A percentile compares a stretch with the other conserved stretches of the same genome.
Conservation (phyloP, 2,888 invertebrate species). For the Drosophila lutescens region DNA sequence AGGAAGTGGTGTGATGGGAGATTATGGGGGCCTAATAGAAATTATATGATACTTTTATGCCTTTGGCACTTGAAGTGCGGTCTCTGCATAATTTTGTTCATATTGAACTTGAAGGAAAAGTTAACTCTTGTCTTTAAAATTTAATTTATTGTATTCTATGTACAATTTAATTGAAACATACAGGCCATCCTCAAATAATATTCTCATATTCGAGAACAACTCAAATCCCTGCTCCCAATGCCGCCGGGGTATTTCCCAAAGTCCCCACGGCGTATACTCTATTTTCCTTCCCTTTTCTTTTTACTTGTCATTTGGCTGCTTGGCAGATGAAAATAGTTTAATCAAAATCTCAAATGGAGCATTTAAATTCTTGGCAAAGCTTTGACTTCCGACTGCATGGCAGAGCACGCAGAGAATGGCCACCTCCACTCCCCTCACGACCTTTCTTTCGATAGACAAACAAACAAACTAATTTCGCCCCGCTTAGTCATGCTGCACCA, state of each 20-base stretch:
- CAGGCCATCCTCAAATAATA: neutral
- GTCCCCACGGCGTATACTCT: slow-evolving; percentile 20
- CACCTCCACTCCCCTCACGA: neutral
- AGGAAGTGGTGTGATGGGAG: slow-evolving; percentile 16
- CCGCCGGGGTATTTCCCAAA: neutral
- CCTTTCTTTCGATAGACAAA: slow-evolving; percentile 53
- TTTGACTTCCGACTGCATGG: slow-evolving; percentile 36
- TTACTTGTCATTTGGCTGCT: slow-evolving; percentile 1
- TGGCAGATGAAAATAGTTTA: slow-evolving; percentile 63
- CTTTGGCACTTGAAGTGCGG: slow-evolving; percentile 1
- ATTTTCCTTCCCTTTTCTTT: slow-evolving; percentile 1
- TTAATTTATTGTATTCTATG: too few relatives aligned
- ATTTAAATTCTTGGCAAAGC: slow-evolving; percentile 68
- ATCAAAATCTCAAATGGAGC: slow-evolving; percentile 72
- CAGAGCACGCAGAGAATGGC: slow-evolving; percentile 14
- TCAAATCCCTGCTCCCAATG: neutral
- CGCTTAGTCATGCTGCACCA: slow-evolving; percentile 50
- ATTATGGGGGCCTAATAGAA: neutral
- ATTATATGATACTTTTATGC: slow-evolving; percentile 1
- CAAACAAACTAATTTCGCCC: slow-evolving; percentile 71
- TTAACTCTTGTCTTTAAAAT: too few relatives aligned
- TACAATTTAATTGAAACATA: neutral
- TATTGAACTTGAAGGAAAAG: neutral
- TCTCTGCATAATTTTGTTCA: neutral
- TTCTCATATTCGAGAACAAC: neutral